Base-by-base conservation (phyloP, 2,113 vertebrate species). In the Corydoras sp. region DNA sequence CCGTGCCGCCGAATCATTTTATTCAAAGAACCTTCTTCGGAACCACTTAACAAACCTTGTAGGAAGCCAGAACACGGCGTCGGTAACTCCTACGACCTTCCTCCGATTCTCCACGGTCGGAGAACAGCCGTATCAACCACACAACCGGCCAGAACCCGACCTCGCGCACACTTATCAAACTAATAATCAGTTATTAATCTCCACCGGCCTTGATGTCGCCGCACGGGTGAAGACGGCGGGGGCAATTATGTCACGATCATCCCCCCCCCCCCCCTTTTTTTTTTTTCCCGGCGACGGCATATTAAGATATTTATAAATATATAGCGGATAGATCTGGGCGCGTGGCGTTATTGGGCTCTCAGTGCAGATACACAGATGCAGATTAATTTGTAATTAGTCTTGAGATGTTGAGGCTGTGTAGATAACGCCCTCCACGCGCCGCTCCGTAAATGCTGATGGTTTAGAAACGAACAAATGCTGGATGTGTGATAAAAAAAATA, bases 301-400 rank as follows among this genome's bases (percentile, higher is more conserved):
- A 65, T 60, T 67, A 71, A 71, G 78, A 79, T 81, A 77, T 82
- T 82, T 85, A 86, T 88, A 89, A 87, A 89, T 87, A 88, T 86
- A 88, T 84, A 86, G 86, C 85, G 86, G 83, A 89, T 87, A 87
- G 85, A 76, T 87, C 85, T 87, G 85, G 87, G 86, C 80, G 71
- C 76, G 79, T 85, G 77, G 82, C 86, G 81, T 89, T 82, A 87
- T 81, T 88, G 84, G 83, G 80, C 84, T 89, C 87, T 89, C 84
- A 84, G 80, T 86, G 87, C 85, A 87, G 87, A 90, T 89, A 87
- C 87, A 87, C 85, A 86, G 84, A 89, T 89, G 82, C 88, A 88
- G 89, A 91, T 90, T 90, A 89, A 90, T 90, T 90, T 89, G 89
- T 88, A 90, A 91, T 91, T 91, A 91, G 89, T 88, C 87, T 88